Conservation (phyloP, 1,140 invertebrate genomes). For the Heterodera schachtii region DNA sequence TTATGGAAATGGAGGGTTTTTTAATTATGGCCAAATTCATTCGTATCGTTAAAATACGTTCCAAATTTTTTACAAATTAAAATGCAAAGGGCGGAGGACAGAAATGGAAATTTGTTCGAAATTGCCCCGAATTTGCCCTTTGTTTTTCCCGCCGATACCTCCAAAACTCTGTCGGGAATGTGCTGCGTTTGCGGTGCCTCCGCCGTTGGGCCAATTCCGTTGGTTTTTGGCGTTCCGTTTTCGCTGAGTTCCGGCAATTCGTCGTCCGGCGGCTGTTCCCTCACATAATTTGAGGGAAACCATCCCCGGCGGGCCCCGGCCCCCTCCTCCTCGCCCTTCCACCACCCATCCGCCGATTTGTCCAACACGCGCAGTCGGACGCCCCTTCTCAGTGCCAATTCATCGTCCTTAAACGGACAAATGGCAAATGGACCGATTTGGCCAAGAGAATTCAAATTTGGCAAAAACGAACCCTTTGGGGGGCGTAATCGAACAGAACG, state of each 20-base stretch:
- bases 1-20: no score
- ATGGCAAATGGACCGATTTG: background rate
- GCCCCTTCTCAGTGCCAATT: constrained; percentile 84
- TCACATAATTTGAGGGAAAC: constrained; percentile 78
- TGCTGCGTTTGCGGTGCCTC: constrained; percentile 27
- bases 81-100: no score
- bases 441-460: background rate
- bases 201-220: background rate
- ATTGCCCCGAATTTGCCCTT: no score
- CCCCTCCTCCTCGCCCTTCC: constrained; percentile 76
- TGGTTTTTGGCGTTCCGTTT: background rate
- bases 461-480: constrained; percentile 18
- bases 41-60: no score
- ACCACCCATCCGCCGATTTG: constrained; percentile 99
- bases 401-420: constrained; percentile 73
- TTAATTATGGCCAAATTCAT: no score
- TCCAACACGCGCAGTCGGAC: constrained; percentile 83
- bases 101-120: no score
- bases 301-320: constrained; percentile 74
- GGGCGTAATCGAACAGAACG: constrained; percentile 33
- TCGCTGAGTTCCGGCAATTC: constrained; percentile 1
- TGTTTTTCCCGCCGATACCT: constrained; percentile 40
- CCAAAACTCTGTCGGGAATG: constrained; percentile 33
- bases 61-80: no score
- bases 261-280: constrained; percentile 56